Evolutionary conservation across 2,113 vertebrate genomes (phyloP).

Genomic region (Sinosuthora webbiana): DNA sequence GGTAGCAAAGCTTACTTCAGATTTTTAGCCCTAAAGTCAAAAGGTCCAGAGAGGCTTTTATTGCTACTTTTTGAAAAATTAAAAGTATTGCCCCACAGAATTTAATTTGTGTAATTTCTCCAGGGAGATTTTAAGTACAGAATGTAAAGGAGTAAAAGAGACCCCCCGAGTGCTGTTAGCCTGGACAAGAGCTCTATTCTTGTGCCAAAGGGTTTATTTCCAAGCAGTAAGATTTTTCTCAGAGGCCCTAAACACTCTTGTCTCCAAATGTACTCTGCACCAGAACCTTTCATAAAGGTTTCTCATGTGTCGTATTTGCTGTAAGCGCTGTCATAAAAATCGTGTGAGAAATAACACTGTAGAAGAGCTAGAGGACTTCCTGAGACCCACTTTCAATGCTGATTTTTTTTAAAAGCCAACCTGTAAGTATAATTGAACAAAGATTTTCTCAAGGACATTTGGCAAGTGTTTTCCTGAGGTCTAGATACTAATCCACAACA

Average conservation of each 20-base stretch:
- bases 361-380: neutral
- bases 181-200: neutral
- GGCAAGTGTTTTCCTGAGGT: neutral
- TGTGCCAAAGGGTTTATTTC: constrained; percentile 5
- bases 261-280: neutral
- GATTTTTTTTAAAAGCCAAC: neutral
- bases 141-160: neutral
- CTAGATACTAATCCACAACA: neutral
- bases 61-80: neutral
- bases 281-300: constrained; percentile 24
- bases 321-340: neutral
- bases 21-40: neutral
- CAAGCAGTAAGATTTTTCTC: neutral
- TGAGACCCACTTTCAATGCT: neutral
- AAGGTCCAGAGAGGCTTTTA: neutral
- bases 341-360: neutral
- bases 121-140: neutral
- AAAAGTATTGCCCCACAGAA: neutral
- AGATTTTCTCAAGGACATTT: neutral
- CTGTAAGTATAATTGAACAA: neutral
- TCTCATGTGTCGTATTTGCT: constrained; percentile 15
- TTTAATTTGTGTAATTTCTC: neutral
- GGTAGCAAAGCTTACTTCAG: neutral
- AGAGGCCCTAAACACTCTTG: neutral
- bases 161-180: neutral